These are phyloP conservation scores for Clarias fuscus DNA, from an alignment of 2,797 vertebrate genomes.

Conservation along the genomic window DNA sequence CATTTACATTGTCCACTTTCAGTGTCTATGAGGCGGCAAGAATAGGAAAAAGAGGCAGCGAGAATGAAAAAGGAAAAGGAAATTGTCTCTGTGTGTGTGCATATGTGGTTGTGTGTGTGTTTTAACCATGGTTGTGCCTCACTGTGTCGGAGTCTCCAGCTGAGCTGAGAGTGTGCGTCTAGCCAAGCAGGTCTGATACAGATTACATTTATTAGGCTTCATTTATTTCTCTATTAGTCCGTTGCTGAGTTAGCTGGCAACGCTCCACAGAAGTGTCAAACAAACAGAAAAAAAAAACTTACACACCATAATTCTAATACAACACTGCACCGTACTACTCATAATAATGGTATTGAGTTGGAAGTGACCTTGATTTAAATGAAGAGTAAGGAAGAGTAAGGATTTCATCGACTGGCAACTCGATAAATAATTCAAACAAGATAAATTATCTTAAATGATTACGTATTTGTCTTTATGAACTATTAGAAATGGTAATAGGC, in stretches of 20 bases:
- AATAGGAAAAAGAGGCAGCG: background rate
- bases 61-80: background rate
- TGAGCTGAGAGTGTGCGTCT: background rate
- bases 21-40: background rate
- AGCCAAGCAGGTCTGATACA: slow-evolving; percentile 60
- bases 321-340: slow-evolving; percentile 10
- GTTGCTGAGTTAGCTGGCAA: background rate
- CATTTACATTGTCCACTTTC: background rate
- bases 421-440: background rate
- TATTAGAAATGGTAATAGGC: too few relatives aligned
- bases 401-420: background rate
- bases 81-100: slow-evolving; percentile 46
- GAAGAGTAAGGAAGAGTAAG: background rate
- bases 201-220: slow-evolving; percentile 65
- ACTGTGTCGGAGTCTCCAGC: slow-evolving; percentile 3
- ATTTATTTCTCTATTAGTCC: slow-evolving; percentile 57
- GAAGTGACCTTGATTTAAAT: background rate
- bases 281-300: slow-evolving; percentile 18
- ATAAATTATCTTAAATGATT: background rate
- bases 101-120: slow-evolving; percentile 9
- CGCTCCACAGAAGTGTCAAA: slow-evolving; percentile 31
- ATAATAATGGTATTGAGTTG: background rate
- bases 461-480: background rate
- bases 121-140: background rate
- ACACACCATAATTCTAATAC: slow-evolving; percentile 35